Evolutionary conservation across 2,797 vertebrate genomes (phyloP), one percentile per base, ranked within the genome.

Genomic region (Manis crassicaudata): DNA sequence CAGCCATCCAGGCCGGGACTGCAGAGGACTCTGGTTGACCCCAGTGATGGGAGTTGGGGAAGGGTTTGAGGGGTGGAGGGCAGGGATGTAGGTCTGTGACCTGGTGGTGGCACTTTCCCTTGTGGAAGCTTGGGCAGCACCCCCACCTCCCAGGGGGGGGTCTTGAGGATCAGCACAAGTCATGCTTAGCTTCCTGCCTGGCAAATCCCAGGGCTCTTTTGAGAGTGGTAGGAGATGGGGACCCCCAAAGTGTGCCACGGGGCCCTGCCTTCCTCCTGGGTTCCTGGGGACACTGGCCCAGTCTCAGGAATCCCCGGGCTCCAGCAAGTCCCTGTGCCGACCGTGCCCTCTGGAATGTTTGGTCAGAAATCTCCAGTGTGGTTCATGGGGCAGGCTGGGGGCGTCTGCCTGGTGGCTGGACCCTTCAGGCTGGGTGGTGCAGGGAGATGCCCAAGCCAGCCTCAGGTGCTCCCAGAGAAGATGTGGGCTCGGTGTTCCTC

Each of bases 401-500:
- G 75, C n/a, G 8, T 37, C 58, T 70, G 67, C 20, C 35, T 27
- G 65, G 90, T 29, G 14, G 23, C 84, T 18, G 29, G 82, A 14
- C 68, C 68, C 35, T 25, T 23, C 7, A 25, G 63, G 50, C 58
- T 2, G n/a, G 40, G 21, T 8, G 0, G 25, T 6, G 8, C 32
- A 70, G 52, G 83, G 46, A 68, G 63, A 65, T 21, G 65, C 27
- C 0, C 20, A 54, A 54, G 94, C 89, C 32, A 95, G 95, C 93
- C 94, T 92, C 92, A 0, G 20, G 96, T 97, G 91, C 79, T 0
- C 87, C 76, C 12, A 7, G 73, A 83, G 96, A 98, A 97, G 97
- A 97, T 97, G 97, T 96, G 98, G 96, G 98, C 97, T 98, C 89
- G 58, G 97, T 97, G 98, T 96, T 94, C 94, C 58, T 91, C 50